These are phyloP conservation scores for Psittacula derbiana DNA, from an alignment of 2,797 vertebrate genomes.

Conservation along the genomic window DNA sequence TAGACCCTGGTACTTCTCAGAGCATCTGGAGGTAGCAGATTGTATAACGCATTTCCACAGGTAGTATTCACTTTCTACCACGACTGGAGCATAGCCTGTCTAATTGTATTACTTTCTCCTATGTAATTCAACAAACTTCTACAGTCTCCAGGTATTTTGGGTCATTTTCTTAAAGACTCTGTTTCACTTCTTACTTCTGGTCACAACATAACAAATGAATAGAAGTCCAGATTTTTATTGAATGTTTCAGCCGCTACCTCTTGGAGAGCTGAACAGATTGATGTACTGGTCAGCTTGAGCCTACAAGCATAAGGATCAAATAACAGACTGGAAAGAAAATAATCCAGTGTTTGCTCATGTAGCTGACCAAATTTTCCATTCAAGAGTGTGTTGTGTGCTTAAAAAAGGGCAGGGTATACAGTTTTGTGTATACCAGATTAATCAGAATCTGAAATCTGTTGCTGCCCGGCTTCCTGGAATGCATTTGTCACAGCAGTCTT, in stretches of 20 bases:
- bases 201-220: background rate
- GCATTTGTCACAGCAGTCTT: constrained; percentile 25
- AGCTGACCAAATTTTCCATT: background rate
- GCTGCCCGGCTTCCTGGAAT: background rate
- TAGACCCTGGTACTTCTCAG: background rate
- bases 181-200: background rate
- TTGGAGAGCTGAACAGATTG: background rate
- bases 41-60: background rate
- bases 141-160: background rate
- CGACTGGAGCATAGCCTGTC: background rate
- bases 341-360: constrained; percentile 4
- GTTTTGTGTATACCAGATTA: constrained; percentile 13
- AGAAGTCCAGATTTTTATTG: background rate
- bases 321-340: background rate
- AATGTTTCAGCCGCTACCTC: background rate
- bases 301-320: background rate
- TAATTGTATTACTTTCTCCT: background rate
- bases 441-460: constrained; percentile 30
- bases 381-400: background rate
- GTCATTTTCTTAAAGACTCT: background rate
- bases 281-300: background rate
- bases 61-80: background rate
- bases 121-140: background rate
- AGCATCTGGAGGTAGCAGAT: background rate
- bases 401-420: background rate